phyloP scores from a whole-genome alignment of 2,797 vertebrate genomes.

The Macroramphosus scolopax region DNA sequence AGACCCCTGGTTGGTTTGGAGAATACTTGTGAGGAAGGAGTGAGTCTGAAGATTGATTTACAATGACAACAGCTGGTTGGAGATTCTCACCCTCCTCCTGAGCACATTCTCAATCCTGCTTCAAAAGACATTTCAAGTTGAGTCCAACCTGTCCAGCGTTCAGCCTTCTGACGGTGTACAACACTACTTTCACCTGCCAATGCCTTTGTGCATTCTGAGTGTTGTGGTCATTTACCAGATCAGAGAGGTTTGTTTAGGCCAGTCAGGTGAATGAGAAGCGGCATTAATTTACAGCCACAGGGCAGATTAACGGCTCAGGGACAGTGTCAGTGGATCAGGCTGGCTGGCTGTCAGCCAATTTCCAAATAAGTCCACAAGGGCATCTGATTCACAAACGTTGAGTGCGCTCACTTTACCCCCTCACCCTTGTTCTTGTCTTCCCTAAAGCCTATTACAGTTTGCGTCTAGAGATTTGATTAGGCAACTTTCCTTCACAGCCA shows the following conservation, averaged over 20 bases:
- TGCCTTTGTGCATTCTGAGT: too few species aligned
- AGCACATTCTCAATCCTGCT: too few species aligned
- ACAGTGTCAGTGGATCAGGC: slow-evolving; percentile 58
- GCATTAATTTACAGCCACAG: slow-evolving; percentile 61
- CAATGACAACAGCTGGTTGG: slow-evolving; percentile 1
- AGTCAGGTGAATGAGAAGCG: slow-evolving; percentile 26
- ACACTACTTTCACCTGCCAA: too few species aligned
- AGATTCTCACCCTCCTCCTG: not conserved
- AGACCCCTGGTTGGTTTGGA: too few species aligned
- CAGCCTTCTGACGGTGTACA: too few species aligned
- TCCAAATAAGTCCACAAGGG: slow-evolving; percentile 77
- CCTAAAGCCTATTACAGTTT: slow-evolving; percentile 2
- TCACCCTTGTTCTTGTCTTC: not conserved
- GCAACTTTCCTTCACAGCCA: not conserved
- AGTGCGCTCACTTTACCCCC: slow-evolving; percentile 34
- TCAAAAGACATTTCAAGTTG: too few species aligned
- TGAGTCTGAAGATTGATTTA: not conserved
- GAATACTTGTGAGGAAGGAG: not conserved
- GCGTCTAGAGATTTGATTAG: not conserved
- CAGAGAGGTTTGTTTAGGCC: slow-evolving; percentile 27
- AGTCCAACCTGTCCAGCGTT: too few species aligned
- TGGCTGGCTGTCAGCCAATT: slow-evolving; percentile 64
- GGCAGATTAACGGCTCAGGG: slow-evolving; percentile 66
- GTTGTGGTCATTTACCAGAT: slow-evolving; percentile 39
- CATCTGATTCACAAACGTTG: slow-evolving; percentile 67